These are phyloP conservation scores for Lordiphosa fenestrarum DNA, from an alignment of 2,888 invertebrate species.

Conservation along the genomic window DNA sequence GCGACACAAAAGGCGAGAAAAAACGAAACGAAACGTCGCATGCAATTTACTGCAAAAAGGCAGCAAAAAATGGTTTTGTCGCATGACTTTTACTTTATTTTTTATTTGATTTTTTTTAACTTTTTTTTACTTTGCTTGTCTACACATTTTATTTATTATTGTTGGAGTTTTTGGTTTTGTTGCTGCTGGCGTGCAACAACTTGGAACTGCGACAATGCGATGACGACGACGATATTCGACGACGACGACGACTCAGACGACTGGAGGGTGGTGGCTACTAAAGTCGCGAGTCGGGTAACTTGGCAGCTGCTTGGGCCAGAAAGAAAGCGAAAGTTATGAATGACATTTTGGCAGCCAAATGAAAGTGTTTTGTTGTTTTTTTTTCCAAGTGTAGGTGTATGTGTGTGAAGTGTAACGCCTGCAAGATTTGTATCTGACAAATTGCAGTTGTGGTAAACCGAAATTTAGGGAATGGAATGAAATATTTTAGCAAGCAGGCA, in stretches of 20 bases:
- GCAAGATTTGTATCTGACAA: conserved; percentile 47
- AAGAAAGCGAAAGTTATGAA: conserved; percentile 70
- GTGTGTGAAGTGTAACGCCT: conserved; percentile 23
- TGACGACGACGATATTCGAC: neutral
- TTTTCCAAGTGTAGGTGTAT: conserved; percentile 2
- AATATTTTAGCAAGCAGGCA: no score
- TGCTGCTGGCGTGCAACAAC: conserved; percentile 63
- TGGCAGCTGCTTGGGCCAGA: conserved; percentile 25
- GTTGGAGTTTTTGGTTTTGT: conserved; percentile 22
- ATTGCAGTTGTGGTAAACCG: conserved; percentile 55
- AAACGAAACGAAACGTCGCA: conserved; percentile 47
- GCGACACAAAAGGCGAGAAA: conserved; percentile 47
- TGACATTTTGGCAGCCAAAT: conserved; percentile 61
- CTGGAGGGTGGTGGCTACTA: conserved; percentile 12
- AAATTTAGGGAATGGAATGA: neutral
- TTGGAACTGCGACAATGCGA: conserved; percentile 34
- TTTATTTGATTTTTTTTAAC: conserved; percentile 24
- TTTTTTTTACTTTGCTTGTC: conserved; percentile 4
- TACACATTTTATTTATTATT: conserved; percentile 34
- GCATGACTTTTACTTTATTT: conserved; percentile 63
- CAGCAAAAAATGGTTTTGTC: conserved; percentile 34
- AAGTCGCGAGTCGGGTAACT: conserved; percentile 33
- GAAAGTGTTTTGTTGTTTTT: conserved; percentile 45
- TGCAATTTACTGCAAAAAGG: conserved; percentile 61
- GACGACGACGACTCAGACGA: conserved; percentile 12